Evolutionary conservation across 2,797 vertebrate species (phyloP).

Genomic region (Alectoris magna): DNA sequence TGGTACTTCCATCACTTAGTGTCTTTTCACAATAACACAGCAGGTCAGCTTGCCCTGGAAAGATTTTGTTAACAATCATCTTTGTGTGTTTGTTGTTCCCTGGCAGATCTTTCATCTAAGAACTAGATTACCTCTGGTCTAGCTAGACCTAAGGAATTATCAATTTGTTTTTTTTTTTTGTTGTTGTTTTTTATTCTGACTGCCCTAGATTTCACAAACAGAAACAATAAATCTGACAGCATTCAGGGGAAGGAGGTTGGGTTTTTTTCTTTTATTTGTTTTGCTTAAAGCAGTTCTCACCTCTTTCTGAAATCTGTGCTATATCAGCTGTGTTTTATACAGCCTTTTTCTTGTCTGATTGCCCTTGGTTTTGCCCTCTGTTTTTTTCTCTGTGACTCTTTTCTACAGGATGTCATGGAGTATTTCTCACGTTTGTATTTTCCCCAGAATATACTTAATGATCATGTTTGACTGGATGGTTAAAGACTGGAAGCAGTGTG

Average conservation of each 20-base stretch:
- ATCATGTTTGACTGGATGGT: slow-evolving; percentile 1
- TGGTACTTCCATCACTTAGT: neutral
- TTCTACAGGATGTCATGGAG: neutral
- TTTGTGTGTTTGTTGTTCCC: slow-evolving; percentile 22
- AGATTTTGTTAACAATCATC: slow-evolving; percentile 24
- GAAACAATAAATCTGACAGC: neutral
- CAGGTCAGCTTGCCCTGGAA: slow-evolving; percentile 41
- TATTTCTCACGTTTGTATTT: slow-evolving; percentile 11
- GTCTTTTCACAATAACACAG: slow-evolving; percentile 6
- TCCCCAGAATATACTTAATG: neutral
- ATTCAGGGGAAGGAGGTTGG: neutral
- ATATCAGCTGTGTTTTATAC: neutral
- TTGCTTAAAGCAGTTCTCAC: slow-evolving; percentile 12
- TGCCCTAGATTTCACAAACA: slow-evolving; percentile 33
- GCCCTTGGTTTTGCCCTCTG: neutral
- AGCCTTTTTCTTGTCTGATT: neutral
- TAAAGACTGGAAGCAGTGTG: slow-evolving; percentile 2
- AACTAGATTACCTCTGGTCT: slow-evolving; percentile 8
- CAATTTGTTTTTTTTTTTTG: neutral
- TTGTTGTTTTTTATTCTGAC: neutral
- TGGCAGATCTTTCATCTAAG: slow-evolving; percentile 23
- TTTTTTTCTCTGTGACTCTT: slow-evolving; percentile 5
- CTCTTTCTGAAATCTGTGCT: neutral
- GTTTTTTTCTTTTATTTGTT: neutral
- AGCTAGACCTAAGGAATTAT: slow-evolving; percentile 6